These are phyloP conservation scores for Pentalonia nigronervosa DNA, from an alignment of 1,140 invertebrate species.

Conservation along the genomic window DNA sequence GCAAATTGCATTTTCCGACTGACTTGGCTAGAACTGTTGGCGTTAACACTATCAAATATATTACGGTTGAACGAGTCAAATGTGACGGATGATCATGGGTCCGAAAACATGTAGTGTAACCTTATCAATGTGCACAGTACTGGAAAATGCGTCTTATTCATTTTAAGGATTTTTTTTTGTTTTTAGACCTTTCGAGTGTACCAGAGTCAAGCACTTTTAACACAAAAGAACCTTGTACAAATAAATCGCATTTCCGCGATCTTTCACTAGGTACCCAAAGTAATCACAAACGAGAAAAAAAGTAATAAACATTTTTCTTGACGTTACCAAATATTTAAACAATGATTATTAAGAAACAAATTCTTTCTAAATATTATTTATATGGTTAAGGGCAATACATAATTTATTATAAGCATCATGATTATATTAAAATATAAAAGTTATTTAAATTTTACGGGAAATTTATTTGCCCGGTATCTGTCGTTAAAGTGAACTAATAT, in stretches of 20 bases:
- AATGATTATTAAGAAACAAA: not conserved
- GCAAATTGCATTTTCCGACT: slow-evolving; percentile 49
- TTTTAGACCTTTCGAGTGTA: not conserved
- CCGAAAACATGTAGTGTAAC: slow-evolving; percentile 49
- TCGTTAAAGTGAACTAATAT: not conserved
- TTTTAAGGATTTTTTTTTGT: slow-evolving; percentile 36
- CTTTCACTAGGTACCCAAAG: not conserved
- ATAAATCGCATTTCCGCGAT: slow-evolving; percentile 3
- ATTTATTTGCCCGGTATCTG: not conserved
- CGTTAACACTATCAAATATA: slow-evolving; percentile 48
- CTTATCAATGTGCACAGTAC: slow-evolving; percentile 44
- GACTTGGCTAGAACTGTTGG: slow-evolving; percentile 40
- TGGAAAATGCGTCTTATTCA: slow-evolving; percentile 54
- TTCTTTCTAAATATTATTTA: not conserved
- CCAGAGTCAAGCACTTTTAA: slow-evolving; percentile 10
- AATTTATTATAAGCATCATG: not conserved
- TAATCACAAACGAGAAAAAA: not conserved
- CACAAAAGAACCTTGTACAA: slow-evolving; percentile 31
- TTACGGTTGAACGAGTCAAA: slow-evolving; percentile 53
- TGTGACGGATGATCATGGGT: slow-evolving; percentile 52
- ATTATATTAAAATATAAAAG: not conserved
- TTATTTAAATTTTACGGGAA: not conserved
- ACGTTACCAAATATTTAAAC: not conserved
- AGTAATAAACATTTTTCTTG: slow-evolving; percentile 11
- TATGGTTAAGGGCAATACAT: not conserved